These are phyloP conservation scores for Anthopleura sola DNA, from an alignment of 64 coral and sea anemone species.

Conservation along the genomic window DNA sequence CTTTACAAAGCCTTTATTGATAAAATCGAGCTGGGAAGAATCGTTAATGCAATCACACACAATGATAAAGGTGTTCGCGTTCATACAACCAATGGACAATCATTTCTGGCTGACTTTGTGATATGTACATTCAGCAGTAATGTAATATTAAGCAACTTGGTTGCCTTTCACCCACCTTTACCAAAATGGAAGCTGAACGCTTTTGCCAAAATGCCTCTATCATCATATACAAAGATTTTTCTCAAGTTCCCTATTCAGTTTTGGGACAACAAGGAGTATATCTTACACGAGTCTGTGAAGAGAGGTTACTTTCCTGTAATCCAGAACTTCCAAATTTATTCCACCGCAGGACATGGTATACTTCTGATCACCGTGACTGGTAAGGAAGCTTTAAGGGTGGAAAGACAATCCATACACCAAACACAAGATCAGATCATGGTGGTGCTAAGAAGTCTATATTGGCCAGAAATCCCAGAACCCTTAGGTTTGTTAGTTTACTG, in stretches of 20 bases:
- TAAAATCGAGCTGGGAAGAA: neutral
- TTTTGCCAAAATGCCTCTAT: slow-evolving; percentile 36
- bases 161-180: slow-evolving; percentile 22
- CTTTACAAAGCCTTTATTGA: neutral
- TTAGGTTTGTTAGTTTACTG: neutral
- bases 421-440: slow-evolving; percentile 22
- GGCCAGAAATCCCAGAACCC: slow-evolving; percentile 28
- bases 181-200: slow-evolving; percentile 54
- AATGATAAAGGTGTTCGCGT: neutral
- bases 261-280: slow-evolving; percentile 31
- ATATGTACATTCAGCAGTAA: slow-evolving; percentile 35
- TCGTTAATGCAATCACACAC: neutral
- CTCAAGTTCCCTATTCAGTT: slow-evolving; percentile 52
- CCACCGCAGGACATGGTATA: neutral
- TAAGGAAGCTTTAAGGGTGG: slow-evolving; percentile 23
- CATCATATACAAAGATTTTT: slow-evolving; percentile 52
- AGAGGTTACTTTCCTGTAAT: slow-evolving; percentile 48
- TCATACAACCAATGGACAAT: neutral
- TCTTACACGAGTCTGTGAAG: slow-evolving; percentile 19
- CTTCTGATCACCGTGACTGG: slow-evolving; percentile 33
- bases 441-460: slow-evolving; percentile 11
- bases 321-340: slow-evolving; percentile 11
- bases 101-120: neutral
- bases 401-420: slow-evolving; percentile 18
- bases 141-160: slow-evolving; percentile 13